Conservation (phyloP, 2,797 vertebrate genomes). For the Melanotaenia maccullochi region DNA sequence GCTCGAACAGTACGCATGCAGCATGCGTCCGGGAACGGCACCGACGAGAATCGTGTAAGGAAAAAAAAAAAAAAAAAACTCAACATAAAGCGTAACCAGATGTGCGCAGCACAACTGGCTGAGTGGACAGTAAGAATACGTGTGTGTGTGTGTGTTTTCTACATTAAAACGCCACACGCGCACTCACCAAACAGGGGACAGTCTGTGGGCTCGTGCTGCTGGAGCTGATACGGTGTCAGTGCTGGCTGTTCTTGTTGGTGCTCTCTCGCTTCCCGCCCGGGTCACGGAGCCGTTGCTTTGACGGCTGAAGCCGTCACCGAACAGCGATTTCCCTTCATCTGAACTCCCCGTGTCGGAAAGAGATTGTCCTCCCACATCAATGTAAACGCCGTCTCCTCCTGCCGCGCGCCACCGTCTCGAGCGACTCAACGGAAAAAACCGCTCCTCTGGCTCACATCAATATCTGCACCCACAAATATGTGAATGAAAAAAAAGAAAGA, state of each 20-base stretch:
- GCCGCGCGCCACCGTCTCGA: constrained; percentile 60
- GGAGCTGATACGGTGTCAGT: constrained; percentile 69
- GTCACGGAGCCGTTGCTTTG: constrained; percentile 83
- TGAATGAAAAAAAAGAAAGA: constrained; percentile 47
- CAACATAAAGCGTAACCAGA: constrained; percentile 70
- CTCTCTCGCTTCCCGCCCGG: constrained; percentile 73
- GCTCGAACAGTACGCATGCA: constrained; percentile 52
- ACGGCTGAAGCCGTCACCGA: constrained; percentile 80
- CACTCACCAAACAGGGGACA: constrained; percentile 78
- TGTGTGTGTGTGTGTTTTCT: constrained; percentile 47
- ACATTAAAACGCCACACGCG: constrained; percentile 67
- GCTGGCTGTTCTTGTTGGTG: constrained; percentile 60
- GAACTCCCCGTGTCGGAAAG: constrained; percentile 63
- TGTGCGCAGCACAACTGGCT: constrained; percentile 74
- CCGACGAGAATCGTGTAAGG: constrained; percentile 69
- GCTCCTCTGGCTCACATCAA: constrained; percentile 72
- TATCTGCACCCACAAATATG: constrained; percentile 73
- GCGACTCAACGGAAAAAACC: constrained; percentile 51
- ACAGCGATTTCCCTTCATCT: constrained; percentile 82
- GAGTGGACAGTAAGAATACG: constrained; percentile 66
- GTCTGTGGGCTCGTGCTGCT: constrained; percentile 65
- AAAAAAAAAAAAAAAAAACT: constrained; percentile 42
- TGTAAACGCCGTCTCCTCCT: constrained; percentile 53
- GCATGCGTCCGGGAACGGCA: constrained; percentile 58
- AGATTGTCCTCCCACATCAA: constrained; percentile 64